phyloP scores from a whole-genome alignment of 2,888 invertebrate genomes.

The Sinodicranocentrus sp. region DNA sequence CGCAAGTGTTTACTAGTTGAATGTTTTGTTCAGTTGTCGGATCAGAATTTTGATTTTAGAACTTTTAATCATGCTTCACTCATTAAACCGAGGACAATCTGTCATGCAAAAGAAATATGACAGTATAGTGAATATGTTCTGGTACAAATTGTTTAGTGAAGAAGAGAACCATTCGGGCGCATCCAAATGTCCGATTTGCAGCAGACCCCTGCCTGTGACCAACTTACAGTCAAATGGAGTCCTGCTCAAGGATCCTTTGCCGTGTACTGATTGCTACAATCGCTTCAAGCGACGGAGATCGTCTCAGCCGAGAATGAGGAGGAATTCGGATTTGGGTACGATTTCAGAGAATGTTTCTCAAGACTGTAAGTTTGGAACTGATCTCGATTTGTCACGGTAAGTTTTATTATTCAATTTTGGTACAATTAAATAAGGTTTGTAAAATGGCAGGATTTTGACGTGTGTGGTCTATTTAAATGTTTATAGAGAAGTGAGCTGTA shows the following conservation, averaged over 20 bases:
- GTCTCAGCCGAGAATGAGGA: conserved; percentile 56
- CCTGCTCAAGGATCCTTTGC: conserved; percentile 67
- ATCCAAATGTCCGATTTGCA: conserved; percentile 70
- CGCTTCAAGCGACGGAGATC: conserved; percentile 67
- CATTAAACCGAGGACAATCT: conserved; percentile 38
- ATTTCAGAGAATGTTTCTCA: conserved; percentile 69
- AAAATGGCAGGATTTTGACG: too few relatives aligned
- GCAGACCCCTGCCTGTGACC: conserved; percentile 53
- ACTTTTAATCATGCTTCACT: conserved; percentile 42
- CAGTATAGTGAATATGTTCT: conserved; percentile 59
- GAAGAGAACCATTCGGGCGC: conserved; percentile 58
- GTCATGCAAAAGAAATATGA: conserved; percentile 59
- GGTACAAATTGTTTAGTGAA: conserved; percentile 67
- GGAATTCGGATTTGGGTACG: conserved; percentile 71
- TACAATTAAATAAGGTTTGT: too few relatives aligned
- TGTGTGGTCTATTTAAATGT: conserved; percentile 12
- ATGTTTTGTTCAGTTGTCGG: too few relatives aligned
- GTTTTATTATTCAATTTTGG: not conserved
- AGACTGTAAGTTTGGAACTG: conserved; percentile 70
- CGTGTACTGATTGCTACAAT: conserved; percentile 69
- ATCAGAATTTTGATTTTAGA: too few relatives aligned
- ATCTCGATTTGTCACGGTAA: conserved; percentile 71
- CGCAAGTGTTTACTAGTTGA: too few relatives aligned
- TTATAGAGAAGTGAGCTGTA: conserved; percentile 71
- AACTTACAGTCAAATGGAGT: conserved; percentile 45